These are phyloP conservation scores for Mesitornis unicolor DNA, from an alignment of 2,113 vertebrate genomes.

Conservation along the genomic window DNA sequence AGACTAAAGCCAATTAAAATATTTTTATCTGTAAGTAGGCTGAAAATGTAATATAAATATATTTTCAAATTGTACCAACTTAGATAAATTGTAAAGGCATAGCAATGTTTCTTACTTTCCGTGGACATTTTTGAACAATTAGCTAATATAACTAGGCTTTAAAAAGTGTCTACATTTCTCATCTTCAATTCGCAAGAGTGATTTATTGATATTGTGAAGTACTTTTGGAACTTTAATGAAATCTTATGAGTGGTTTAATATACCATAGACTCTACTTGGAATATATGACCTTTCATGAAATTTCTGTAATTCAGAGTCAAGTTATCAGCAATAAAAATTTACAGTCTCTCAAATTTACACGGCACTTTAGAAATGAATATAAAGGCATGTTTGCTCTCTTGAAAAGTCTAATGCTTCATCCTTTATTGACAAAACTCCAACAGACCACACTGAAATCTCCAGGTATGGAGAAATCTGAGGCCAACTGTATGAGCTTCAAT, in stretches of 20 bases:
- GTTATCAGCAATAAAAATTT: constrained; percentile 18
- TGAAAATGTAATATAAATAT: background rate
- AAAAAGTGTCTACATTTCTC: background rate
- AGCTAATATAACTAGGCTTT: background rate
- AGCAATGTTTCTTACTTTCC: background rate
- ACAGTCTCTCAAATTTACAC: background rate
- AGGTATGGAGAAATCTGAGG: no score
- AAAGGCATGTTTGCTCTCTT: background rate
- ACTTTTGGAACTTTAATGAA: constrained; percentile 37
- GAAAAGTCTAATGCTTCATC: background rate
- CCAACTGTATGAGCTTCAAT: no score
- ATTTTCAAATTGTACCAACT: background rate
- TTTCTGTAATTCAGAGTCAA: constrained; percentile 7
- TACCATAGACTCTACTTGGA: constrained; percentile 5
- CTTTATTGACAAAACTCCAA: background rate
- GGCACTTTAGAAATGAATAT: background rate
- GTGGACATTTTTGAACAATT: background rate
- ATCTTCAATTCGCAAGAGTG: background rate
- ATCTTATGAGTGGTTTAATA: constrained; percentile 36
- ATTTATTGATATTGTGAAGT: background rate
- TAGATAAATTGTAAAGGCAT: background rate
- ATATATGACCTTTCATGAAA: constrained; percentile 44
- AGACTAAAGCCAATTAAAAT: background rate
- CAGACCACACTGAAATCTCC: background rate
- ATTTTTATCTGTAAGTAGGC: background rate